phyloP scores from a whole-genome alignment of 2,888 invertebrate genomes.

The Desoria tigrina region DNA sequence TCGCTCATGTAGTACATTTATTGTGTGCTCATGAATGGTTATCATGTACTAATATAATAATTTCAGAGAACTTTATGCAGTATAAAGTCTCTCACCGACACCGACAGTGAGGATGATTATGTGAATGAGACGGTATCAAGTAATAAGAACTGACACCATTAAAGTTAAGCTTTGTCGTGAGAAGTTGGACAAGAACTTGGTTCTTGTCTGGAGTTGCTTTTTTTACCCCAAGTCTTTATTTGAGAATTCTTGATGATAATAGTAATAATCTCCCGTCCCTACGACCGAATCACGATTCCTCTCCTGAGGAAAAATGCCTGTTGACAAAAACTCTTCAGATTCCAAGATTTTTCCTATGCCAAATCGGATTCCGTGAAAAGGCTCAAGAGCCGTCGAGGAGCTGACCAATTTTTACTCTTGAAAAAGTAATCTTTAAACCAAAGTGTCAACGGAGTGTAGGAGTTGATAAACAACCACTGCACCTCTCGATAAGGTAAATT shows the following conservation, averaged over 20 bases:
- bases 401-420: too few species aligned
- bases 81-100: neutral
- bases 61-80: neutral
- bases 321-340: constrained; percentile 21
- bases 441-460: too few species aligned
- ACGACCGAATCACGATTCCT: constrained; percentile 38
- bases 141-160: too few species aligned
- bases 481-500: too few species aligned
- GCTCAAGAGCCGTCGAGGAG: too few species aligned
- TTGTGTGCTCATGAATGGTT: neutral
- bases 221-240: neutral
- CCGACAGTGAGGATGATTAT: constrained; percentile 2
- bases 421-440: too few species aligned
- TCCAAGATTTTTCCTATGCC: neutral
- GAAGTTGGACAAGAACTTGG: too few species aligned
- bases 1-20: neutral
- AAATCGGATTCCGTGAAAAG: too few species aligned
- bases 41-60: neutral
- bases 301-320: constrained; percentile 11
- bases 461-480: too few species aligned
- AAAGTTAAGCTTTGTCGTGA: too few species aligned
- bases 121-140: constrained; percentile 8
- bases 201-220: too few species aligned
- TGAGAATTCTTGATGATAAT: neutral
- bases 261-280: constrained; percentile 33